These are phyloP conservation scores for Premnoplex brunnescens DNA, from an alignment of 2,797 vertebrate genomes.

Conservation along the genomic window DNA sequence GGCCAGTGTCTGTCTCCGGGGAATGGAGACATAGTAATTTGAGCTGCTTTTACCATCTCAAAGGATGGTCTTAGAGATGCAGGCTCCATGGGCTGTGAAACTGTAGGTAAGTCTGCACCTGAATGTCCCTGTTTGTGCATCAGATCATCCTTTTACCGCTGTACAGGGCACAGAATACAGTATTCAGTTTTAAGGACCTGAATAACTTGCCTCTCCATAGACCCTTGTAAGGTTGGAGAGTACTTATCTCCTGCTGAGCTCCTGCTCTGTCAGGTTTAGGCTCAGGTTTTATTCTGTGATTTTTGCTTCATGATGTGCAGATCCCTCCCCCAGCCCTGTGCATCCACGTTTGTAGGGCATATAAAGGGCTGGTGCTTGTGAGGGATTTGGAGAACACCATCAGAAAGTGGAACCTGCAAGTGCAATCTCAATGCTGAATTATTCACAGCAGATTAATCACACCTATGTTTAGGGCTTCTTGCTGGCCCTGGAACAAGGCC, in stretches of 20 bases:
- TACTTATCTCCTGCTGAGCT: not conserved
- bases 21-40: not conserved
- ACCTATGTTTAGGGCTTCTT: not conserved
- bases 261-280: not conserved
- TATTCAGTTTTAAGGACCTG: not conserved
- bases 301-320: not conserved
- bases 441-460: not conserved
- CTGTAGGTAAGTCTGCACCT: not conserved
- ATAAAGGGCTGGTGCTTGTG: not conserved
- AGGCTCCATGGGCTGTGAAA: not conserved
- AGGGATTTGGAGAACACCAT: not conserved
- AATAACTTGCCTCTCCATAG: not conserved
- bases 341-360: fast-evolving
- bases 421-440: fast-evolving
- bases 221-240: not conserved
- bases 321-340: not conserved
- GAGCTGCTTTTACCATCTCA: not conserved
- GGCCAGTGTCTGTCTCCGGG: not conserved
- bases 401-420: not conserved
- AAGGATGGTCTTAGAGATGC: not conserved
- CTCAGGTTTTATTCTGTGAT: not conserved
- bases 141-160: not conserved
- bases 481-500: not conserved
- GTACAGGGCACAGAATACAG: not conserved
- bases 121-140: not conserved